Conservation (phyloP, 2,888 invertebrate species). For the Chymomyza amoena region DNA sequence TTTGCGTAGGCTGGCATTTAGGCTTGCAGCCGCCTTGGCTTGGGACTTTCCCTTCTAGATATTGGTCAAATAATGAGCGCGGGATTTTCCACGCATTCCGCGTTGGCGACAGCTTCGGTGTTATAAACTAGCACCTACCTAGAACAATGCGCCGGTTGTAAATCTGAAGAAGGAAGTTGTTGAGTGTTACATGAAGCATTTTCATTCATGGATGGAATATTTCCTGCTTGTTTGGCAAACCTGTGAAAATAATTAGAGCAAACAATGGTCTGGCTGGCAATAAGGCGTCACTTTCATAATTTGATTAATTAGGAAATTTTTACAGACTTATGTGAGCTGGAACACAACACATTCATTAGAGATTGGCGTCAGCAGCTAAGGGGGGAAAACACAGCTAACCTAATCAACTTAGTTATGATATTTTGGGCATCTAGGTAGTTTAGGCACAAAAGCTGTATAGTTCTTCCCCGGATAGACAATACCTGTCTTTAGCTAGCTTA, state of each 20-base stretch:
- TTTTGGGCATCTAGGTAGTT: not conserved
- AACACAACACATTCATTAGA: not conserved
- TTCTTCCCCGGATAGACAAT: conserved; percentile 4
- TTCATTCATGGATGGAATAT: conserved; percentile 64
- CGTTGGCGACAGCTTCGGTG: conserved; percentile 20
- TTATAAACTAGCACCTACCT: conserved; percentile 61
- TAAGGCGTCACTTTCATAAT: conserved; percentile 53
- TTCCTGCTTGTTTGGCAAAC: not conserved
- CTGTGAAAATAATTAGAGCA: conserved; percentile 44
- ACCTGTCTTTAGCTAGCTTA: conserved; percentile 40
- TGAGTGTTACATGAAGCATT: conserved; percentile 31
- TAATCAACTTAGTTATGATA: conserved; percentile 24
- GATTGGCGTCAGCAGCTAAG: conserved; percentile 21
- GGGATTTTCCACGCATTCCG: conserved; percentile 58
- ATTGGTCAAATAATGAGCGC: conserved; percentile 55
- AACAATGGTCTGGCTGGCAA: conserved; percentile 33
- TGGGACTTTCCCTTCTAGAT: conserved; percentile 48
- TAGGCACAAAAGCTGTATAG: not conserved
- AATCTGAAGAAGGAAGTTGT: conserved; percentile 46
- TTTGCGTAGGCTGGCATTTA: conserved; percentile 65
- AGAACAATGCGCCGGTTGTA: conserved; percentile 52
- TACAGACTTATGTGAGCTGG: conserved; percentile 9
- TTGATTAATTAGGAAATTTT: conserved; percentile 60
- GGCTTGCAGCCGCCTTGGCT: conserved; percentile 53
- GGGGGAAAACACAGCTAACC: conserved; percentile 38